Conservation (phyloP, 2,797 vertebrate species). For the Paguma larvata region DNA sequence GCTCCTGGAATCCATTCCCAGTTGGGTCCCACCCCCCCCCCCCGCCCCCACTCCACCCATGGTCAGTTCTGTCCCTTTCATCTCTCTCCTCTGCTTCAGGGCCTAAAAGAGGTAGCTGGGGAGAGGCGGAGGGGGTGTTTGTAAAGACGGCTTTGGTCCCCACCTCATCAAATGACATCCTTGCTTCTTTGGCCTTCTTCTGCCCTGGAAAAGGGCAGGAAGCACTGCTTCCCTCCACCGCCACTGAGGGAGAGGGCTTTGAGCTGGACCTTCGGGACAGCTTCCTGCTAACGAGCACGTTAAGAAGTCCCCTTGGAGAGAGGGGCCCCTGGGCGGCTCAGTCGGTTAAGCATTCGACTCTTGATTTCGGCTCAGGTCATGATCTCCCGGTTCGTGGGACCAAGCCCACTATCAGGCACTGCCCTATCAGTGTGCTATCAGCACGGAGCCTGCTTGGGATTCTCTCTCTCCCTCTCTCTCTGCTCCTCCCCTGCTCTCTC, state of each 20-base stretch:
- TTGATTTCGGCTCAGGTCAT: too few relatives aligned
- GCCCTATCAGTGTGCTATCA: too few relatives aligned
- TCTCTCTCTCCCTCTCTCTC: too few relatives aligned
- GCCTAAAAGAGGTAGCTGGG: conserved; percentile 27
- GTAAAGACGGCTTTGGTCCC: conserved; percentile 40
- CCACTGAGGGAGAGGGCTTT: background rate
- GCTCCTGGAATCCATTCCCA: conserved; percentile 62
- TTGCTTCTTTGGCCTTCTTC: conserved; percentile 48
- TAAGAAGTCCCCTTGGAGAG: background rate
- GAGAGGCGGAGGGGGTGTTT: conserved; percentile 52
- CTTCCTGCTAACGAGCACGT: background rate
- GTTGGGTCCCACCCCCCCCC: conserved; percentile 42
- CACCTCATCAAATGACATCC: conserved; percentile 69
- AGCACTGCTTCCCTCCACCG: background rate
- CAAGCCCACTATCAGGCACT: too few relatives aligned
- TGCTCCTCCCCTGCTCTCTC: too few relatives aligned
- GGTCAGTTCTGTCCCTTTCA: conserved; percentile 74
- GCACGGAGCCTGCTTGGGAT: too few relatives aligned
- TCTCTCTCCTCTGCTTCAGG: conserved; percentile 68
- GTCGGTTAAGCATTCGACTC: too few relatives aligned
- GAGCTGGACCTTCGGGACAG: background rate
- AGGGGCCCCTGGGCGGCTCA: background rate
- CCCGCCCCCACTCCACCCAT: background rate
- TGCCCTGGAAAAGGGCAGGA: conserved; percentile 53
- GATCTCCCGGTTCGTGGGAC: too few relatives aligned